Evolutionary conservation across 2,113 vertebrate species (phyloP), one percentile per base, ranked within the genome.

Genomic region (Pollimyrus isidori): DNA sequence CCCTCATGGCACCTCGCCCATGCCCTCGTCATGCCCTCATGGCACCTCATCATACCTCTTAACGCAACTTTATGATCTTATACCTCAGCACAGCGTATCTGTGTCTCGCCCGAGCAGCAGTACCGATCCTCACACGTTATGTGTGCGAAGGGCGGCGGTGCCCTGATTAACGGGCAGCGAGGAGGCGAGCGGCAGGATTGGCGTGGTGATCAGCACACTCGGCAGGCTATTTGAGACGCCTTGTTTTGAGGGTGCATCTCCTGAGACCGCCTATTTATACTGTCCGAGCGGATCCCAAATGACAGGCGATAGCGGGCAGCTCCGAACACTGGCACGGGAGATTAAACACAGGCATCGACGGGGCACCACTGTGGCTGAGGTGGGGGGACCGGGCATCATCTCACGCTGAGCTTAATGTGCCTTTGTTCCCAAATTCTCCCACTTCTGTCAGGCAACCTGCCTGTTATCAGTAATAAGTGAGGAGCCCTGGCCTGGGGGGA

Each of bases 181-280:
- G 42, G 21, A 21, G 23, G 23, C 15, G 7, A 50, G 83, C 0
- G 46, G 46, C 45, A 50, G n/a, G 30, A 3, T 48, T 30, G 10
- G 3, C 46, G 10, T 3, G 23, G 48, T 1, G 4, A 2, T 2
- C n/a, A 0, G 10, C 46, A 0, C 83, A 50, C 83, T 86, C 23
- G 1, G 50, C 45, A 30, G 26, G 83, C 83, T 50, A 45, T 65
- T 35, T 35, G 86, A 87, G 15, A 87, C 4, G 58, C 1, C 46
- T 53, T 83, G 49, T 42, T 83, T 76, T 84, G 76, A 58, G 50
- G 88, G 62, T 84, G 56, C 49, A 19, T 39, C 88, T 62, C 88
- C 19, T 58, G 76, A 84, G 48, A 85, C 84, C 7, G 48, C 45
- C 46, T 89, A 89, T 53, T 62, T 84, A 53, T 83, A 83, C 76